Conservation (phyloP, 2,888 invertebrate species). For the Neoitamus cyanurus region DNA sequence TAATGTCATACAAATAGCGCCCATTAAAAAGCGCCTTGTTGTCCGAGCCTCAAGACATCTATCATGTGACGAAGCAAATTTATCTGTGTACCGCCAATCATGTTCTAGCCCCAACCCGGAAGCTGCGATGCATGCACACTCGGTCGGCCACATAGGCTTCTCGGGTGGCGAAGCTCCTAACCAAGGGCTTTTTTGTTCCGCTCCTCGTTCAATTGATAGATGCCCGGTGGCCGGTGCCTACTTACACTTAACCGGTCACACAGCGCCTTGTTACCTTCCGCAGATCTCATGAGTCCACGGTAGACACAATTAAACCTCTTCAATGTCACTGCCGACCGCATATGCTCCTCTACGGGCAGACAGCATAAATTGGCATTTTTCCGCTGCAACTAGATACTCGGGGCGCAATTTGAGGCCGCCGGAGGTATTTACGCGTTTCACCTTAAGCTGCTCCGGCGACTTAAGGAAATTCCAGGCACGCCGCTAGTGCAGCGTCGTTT, state of each 20-base stretch:
- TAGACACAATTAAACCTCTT: slow-evolving; percentile 33
- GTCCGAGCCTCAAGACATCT: slow-evolving; percentile 25
- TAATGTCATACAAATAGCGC: slow-evolving; percentile 37
- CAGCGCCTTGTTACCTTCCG: neutral
- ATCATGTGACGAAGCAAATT: slow-evolving; percentile 41
- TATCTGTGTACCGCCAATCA: slow-evolving; percentile 10
- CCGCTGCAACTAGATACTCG: neutral
- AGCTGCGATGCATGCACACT: neutral
- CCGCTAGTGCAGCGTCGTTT: neutral
- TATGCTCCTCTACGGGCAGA: slow-evolving; percentile 2
- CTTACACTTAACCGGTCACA: neutral
- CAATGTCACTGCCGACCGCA: slow-evolving; percentile 48
- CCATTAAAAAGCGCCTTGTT: slow-evolving; percentile 18
- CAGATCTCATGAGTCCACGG: neutral
- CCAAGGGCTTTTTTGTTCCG: slow-evolving; percentile 3
- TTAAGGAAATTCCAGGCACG: neutral
- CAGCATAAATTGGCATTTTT: slow-evolving; percentile 1
- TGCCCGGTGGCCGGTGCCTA: neutral
- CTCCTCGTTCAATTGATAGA: neutral
- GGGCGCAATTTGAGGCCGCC: neutral
- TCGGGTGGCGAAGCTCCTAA: neutral
- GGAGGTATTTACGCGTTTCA: neutral
- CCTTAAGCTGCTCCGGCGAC: neutral
- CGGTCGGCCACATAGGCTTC: neutral
- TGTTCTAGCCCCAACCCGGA: slow-evolving; percentile 32